Evolutionary conservation across 2,888 invertebrate genomes (phyloP).

Genomic region (Syritta pipiens): DNA sequence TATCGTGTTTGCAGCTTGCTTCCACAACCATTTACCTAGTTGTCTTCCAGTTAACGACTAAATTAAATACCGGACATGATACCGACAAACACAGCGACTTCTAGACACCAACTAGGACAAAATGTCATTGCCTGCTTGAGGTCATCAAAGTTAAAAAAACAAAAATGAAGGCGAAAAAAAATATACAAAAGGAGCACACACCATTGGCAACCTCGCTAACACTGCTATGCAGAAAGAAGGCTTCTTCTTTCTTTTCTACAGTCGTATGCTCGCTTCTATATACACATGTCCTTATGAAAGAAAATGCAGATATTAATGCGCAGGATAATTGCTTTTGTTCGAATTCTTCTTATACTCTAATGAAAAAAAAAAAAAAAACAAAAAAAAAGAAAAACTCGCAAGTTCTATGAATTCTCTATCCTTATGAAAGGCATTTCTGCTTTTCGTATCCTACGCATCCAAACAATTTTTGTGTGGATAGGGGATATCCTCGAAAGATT

Average conservation of each 20-base stretch:
- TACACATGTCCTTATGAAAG: conserved; percentile 30
- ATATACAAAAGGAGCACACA: conserved; percentile 9
- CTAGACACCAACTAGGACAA: conserved; percentile 58
- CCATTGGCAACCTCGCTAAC: conserved; percentile 1
- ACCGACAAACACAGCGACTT: conserved; percentile 54
- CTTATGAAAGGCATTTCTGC: neutral
- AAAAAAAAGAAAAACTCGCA: no score
- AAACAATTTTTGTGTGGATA: conserved; percentile 1
- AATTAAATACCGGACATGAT: conserved; percentile 60
- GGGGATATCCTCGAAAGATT: conserved; percentile 1
- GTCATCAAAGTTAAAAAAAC: conserved; percentile 25
- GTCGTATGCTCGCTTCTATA: conserved; percentile 11
- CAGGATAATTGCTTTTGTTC: conserved; percentile 57
- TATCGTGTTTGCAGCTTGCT: conserved; percentile 51
- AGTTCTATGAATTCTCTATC: conserved; percentile 32
- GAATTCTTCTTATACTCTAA: conserved; percentile 48
- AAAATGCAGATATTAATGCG: conserved; percentile 60
- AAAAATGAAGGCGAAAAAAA: conserved; percentile 9
- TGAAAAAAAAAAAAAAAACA: no score
- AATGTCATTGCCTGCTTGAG: conserved; percentile 64
- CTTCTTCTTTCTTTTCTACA: no score
- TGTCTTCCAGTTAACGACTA: conserved; percentile 55
- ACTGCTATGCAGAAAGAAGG: no score
- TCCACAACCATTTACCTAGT: conserved; percentile 57
- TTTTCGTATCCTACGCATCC: conserved; percentile 11